phyloP scores from a whole-genome alignment of 2,888 invertebrate genomes.

The Nasonia oneida region DNA sequence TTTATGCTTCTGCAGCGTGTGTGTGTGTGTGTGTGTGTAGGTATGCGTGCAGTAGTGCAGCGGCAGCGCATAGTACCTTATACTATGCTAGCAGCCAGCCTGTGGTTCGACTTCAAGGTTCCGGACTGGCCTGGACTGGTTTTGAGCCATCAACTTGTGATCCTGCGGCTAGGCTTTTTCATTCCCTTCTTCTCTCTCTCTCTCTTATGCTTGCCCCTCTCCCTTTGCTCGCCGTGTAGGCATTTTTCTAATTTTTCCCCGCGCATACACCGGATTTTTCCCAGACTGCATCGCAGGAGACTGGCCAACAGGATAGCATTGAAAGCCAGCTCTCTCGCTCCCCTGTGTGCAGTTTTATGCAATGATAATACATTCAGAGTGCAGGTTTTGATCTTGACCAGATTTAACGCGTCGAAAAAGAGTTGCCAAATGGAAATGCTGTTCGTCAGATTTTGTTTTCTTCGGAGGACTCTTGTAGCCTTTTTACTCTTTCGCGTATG shows the following conservation, averaged over 20 bases:
- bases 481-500: too few species aligned
- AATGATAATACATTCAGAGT: neutral
- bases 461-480: too few species aligned
- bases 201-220: neutral
- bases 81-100: neutral
- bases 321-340: neutral
- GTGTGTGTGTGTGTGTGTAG: neutral
- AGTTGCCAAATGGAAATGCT: neutral
- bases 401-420: neutral
- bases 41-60: neutral
- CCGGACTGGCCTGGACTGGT: conserved; percentile 54
- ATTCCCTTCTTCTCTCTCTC: neutral
- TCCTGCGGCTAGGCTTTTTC: conserved; percentile 44
- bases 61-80: neutral
- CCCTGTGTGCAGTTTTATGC: neutral
- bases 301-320: neutral
- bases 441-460: neutral
- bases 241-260: conserved; percentile 39
- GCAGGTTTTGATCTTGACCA: conserved; percentile 2
- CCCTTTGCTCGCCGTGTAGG: neutral
- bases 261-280: conserved; percentile 3
- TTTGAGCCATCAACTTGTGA: conserved; percentile 47
- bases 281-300: neutral
- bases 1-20: conserved; percentile 66
- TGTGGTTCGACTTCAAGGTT: conserved; percentile 45